Conservation (phyloP, 2,888 invertebrate species). For the Cacoxenus indagator region DNA sequence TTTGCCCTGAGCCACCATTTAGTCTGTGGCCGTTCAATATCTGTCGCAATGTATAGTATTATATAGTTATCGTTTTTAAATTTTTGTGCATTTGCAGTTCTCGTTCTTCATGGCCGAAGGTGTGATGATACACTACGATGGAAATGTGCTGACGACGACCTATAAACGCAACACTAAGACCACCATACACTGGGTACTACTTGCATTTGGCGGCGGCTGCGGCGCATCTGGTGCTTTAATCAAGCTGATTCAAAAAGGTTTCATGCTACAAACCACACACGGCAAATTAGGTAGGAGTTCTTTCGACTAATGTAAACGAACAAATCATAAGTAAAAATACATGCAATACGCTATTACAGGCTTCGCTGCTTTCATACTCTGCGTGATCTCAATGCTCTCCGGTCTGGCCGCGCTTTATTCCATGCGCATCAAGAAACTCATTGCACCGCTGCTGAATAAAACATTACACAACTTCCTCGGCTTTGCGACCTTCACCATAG, state of each 20-base stretch:
- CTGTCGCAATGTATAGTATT: no score
- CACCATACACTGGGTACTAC: constrained; percentile 67
- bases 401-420: constrained; percentile 64
- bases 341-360: constrained; percentile 42
- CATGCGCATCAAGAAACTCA: constrained; percentile 46
- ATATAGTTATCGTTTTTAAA: no score
- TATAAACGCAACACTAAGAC: constrained; percentile 62
- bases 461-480: constrained; percentile 65
- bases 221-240: constrained; percentile 62
- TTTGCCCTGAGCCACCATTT: no score
- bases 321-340: background rate
- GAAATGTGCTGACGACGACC: constrained; percentile 57
- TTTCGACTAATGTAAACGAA: no score
- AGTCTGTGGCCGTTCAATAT: no score
- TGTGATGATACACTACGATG: constrained; percentile 64
- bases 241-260: constrained; percentile 61
- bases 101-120: constrained; percentile 67
- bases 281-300: constrained; percentile 59
- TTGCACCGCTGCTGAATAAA: constrained; percentile 64
- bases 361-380: constrained; percentile 63
- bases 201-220: constrained; percentile 60
- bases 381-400: constrained; percentile 57
- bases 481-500: constrained; percentile 59
- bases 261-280: constrained; percentile 54
- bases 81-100: no score